phyloP scores from a whole-genome alignment of 2,797 vertebrate genomes.

The Chloroceryle amazona region DNA sequence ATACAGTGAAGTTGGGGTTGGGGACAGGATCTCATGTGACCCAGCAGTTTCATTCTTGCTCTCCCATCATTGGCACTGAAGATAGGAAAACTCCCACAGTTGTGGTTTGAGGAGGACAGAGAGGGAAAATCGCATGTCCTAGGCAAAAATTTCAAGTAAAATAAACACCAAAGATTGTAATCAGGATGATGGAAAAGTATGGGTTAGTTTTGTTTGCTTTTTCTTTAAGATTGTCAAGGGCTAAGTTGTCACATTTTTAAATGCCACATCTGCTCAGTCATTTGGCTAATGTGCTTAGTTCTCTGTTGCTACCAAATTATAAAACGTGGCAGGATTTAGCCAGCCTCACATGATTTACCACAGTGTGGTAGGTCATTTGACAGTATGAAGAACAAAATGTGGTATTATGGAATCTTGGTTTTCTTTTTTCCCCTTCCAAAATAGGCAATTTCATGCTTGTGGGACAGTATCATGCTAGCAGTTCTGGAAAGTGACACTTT shows the following conservation, averaged over 20 bases:
- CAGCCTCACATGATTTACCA: slow-evolving; percentile 6
- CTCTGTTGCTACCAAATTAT: neutral
- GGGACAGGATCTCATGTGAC: neutral
- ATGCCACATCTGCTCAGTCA: neutral
- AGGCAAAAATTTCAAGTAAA: neutral
- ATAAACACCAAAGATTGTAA: neutral
- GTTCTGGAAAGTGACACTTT: neutral
- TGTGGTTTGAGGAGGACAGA: neutral
- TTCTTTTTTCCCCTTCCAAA: neutral
- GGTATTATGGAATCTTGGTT: neutral
- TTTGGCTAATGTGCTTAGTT: neutral
- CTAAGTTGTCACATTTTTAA: neutral
- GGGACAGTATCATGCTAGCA: neutral
- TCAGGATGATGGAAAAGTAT: neutral
- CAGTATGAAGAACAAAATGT: neutral
- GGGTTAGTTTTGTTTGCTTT: neutral
- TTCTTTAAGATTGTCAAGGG: neutral
- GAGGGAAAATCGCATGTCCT: rapidly evolving
- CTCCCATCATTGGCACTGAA: neutral
- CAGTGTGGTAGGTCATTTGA: slow-evolving; percentile 22
- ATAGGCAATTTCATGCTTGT: neutral
- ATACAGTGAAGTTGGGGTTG: neutral
- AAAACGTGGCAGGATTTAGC: neutral
- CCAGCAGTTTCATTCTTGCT: neutral
- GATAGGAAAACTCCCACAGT: neutral